Conservation (phyloP, 1,140 invertebrate genomes). For the Patella vulgata region DNA sequence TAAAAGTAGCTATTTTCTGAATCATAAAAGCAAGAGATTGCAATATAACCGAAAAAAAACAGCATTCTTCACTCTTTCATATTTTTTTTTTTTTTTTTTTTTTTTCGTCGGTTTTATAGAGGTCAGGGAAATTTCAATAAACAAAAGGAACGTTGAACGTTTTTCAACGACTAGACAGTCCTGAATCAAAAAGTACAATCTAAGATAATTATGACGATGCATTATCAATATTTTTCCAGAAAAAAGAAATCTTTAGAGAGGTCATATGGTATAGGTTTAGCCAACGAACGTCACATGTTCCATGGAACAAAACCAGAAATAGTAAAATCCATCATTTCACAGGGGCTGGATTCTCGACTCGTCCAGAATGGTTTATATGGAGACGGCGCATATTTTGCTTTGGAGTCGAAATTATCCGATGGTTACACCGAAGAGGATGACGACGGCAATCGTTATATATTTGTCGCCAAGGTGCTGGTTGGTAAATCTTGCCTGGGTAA, state of each 20-base stretch:
- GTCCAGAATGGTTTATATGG: constrained; percentile 29
- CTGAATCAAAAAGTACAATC: no score
- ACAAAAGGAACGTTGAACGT: no score
- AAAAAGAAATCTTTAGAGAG: constrained; percentile 28
- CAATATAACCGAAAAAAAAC: no score
- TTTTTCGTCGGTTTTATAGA: no score
- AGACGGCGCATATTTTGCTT: constrained; percentile 40
- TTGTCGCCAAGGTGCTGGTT: constrained; percentile 26
- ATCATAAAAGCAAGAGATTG: no score
- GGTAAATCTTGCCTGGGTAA: constrained; percentile 21
- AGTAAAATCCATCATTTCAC: constrained; percentile 25
- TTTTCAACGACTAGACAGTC: no score
- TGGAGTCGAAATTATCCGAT: constrained; percentile 34
- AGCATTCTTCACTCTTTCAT: no score
- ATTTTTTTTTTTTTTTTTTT: no score
- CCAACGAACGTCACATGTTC: constrained; percentile 32
- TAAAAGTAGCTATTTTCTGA: no score
- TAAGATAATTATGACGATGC: not conserved
- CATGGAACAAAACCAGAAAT: constrained; percentile 30
- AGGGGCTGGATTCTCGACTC: constrained; percentile 37
- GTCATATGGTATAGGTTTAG: constrained; percentile 15
- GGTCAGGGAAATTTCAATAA: no score
- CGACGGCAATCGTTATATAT: constrained; percentile 29
- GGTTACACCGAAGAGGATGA: constrained; percentile 25
- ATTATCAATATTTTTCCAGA: constrained; percentile 15